Conservation (phyloP, 2,797 vertebrate genomes). For the Acipenser ruthenus region DNA sequence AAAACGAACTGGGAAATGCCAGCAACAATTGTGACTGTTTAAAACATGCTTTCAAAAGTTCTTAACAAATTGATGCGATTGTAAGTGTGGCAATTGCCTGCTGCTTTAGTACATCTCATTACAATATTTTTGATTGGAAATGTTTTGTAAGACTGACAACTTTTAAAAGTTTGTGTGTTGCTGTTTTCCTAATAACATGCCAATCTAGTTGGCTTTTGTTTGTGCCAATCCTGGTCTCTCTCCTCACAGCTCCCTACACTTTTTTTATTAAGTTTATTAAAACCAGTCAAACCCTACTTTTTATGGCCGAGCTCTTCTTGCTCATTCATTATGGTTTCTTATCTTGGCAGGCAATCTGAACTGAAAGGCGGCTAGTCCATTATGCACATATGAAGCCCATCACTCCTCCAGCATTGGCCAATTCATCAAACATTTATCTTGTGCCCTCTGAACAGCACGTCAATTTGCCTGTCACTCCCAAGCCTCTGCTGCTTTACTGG, state of each 20-base stretch:
- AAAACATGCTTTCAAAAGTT: too few relatives aligned
- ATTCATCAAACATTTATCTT: slow-evolving; percentile 96
- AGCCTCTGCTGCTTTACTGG: slow-evolving; percentile 61
- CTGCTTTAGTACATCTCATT: too few relatives aligned
- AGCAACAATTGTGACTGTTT: too few relatives aligned
- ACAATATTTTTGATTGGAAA: too few relatives aligned
- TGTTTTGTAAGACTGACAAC: too few relatives aligned
- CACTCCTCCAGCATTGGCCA: slow-evolving; percentile 75
- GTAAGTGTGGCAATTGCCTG: too few relatives aligned
- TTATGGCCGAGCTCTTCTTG: slow-evolving; percentile 61
- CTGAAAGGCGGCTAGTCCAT: slow-evolving; percentile 78
- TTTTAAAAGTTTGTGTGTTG: background rate
- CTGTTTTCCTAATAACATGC: background rate
- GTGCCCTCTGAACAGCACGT: slow-evolving; percentile 78
- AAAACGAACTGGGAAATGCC: too few relatives aligned
- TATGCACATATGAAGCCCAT: slow-evolving; percentile 89
- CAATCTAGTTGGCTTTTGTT: slow-evolving; percentile 14
- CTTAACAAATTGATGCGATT: too few relatives aligned
- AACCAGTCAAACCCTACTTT: slow-evolving; percentile 70
- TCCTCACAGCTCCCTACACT: slow-evolving; percentile 42
- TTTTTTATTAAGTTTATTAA: slow-evolving; percentile 86
- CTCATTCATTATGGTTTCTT: slow-evolving; percentile 80
- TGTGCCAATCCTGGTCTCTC: slow-evolving; percentile 29
- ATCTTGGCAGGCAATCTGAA: slow-evolving; percentile 84
- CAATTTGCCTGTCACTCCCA: slow-evolving; percentile 74